Evolutionary conservation across 2,797 vertebrate genomes (phyloP).

Genomic region (Gymnothorax javanicus): DNA sequence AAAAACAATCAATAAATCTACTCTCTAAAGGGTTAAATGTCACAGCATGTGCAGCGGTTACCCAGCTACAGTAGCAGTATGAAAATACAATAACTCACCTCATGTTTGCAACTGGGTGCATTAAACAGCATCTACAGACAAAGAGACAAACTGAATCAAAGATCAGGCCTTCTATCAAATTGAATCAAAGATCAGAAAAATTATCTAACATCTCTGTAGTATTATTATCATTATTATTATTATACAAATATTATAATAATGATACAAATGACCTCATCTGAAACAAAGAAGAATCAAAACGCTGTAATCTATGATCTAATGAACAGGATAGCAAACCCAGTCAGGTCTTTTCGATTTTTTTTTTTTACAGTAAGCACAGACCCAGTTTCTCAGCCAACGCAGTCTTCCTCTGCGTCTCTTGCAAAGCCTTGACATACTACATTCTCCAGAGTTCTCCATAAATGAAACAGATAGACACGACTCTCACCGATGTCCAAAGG

Average conservation of each 20-base stretch:
- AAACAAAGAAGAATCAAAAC: not conserved
- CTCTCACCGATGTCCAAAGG: slow-evolving; percentile 8
- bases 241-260: too few species aligned
- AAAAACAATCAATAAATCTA: too few species aligned
- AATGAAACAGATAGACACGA: slow-evolving; percentile 15
- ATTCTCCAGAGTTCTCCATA: not conserved
- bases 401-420: too few species aligned
- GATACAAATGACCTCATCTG: not conserved
- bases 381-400: too few species aligned
- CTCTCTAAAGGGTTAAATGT: not conserved
- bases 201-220: too few species aligned
- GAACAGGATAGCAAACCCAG: too few species aligned
- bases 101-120: slow-evolving; percentile 16
- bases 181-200: not conserved
- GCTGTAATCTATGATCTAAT: too few species aligned
- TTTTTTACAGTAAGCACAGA: too few species aligned
- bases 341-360: too few species aligned
- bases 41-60: slow-evolving; percentile 1
- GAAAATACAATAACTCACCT: slow-evolving; percentile 20
- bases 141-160: slow-evolving; percentile 11
- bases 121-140: slow-evolving; percentile 23
- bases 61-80: slow-evolving; percentile 5
- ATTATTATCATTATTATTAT: not conserved
- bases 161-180: not conserved
- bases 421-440: not conserved